Evolutionary conservation across 2,797 vertebrate species (phyloP).

Genomic region (Phataginus tricuspis): DNA sequence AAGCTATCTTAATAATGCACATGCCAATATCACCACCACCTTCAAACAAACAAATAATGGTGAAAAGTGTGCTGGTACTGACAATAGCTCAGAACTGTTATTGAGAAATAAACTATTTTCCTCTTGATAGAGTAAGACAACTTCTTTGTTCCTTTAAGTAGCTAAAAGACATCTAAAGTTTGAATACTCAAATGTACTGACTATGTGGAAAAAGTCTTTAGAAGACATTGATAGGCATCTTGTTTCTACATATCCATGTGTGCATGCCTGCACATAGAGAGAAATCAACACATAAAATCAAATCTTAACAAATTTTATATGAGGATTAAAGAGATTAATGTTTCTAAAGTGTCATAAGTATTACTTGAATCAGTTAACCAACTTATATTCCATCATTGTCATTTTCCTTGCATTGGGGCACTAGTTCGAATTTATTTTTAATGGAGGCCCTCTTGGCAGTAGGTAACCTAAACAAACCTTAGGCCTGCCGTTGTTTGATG

Average conservation of each 20-base stretch:
- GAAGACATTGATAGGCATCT: neutral
- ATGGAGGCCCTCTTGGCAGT: neutral
- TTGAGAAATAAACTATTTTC: conserved; percentile 68
- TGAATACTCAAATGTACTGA: conserved; percentile 9
- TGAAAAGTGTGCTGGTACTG: conserved; percentile 56
- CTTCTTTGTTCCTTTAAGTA: conserved; percentile 59
- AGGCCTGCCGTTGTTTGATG: neutral
- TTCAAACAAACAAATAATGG: conserved; percentile 75
- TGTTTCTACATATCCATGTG: neutral
- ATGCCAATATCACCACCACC: conserved; percentile 61
- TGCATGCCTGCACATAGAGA: neutral
- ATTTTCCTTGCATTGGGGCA: neutral
- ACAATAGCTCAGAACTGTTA: conserved; percentile 54
- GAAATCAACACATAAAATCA: conserved; percentile 18
- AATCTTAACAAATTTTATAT: neutral
- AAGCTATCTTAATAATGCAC: conserved; percentile 76
- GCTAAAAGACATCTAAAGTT: conserved; percentile 12
- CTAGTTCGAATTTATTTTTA: neutral
- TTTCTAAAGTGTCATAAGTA: neutral
- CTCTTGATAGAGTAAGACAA: conserved; percentile 1
- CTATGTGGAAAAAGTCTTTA: neutral
- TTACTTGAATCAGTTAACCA: neutral
- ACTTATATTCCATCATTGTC: neutral
- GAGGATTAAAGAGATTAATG: neutral
- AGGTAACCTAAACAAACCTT: neutral